Evolutionary conservation across 2,113 vertebrate genomes (phyloP).

Genomic region (Caranx ignobilis): DNA sequence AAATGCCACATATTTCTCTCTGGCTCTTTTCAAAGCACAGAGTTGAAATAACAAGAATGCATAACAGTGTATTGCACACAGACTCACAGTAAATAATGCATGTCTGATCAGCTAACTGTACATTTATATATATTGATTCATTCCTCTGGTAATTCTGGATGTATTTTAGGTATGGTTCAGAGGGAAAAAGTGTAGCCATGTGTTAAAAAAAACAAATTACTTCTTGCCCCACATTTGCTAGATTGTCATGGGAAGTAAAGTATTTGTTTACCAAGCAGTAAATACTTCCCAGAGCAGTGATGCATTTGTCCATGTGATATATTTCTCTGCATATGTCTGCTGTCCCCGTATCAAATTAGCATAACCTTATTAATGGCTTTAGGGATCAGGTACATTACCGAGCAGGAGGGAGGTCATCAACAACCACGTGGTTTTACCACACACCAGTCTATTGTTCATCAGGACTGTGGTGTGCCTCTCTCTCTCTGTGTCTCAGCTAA

Average conservation of each 20-base stretch:
- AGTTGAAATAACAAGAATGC: background rate
- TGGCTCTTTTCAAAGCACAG: background rate
- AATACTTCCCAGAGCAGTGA: conserved; percentile 45
- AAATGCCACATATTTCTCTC: background rate
- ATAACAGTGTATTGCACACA: background rate
- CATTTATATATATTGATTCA: background rate
- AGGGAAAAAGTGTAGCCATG: background rate
- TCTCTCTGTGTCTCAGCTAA: conserved; percentile 54
- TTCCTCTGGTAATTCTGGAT: background rate
- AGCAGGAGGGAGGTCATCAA: conserved; percentile 69
- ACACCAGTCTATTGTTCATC: conserved; percentile 36
- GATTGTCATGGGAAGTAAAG: conserved; percentile 38
- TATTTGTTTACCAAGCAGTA: conserved; percentile 61
- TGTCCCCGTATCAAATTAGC: conserved; percentile 63
- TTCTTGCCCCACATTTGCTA: conserved; percentile 26
- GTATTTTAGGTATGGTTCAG: background rate
- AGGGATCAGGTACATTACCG: conserved; percentile 69
- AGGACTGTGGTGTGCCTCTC: conserved; percentile 6
- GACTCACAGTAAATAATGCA: background rate
- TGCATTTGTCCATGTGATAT: conserved; percentile 61
- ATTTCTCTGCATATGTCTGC: conserved; percentile 52
- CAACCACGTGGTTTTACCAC: conserved; percentile 58
- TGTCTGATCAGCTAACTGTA: background rate
- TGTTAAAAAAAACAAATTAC: conserved; percentile 35
- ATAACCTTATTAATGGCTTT: conserved; percentile 73